Evolutionary conservation across 2,888 invertebrate genomes (phyloP), one percentile per base, ranked within the genome.

Genomic region (Lutraria lutraria): DNA sequence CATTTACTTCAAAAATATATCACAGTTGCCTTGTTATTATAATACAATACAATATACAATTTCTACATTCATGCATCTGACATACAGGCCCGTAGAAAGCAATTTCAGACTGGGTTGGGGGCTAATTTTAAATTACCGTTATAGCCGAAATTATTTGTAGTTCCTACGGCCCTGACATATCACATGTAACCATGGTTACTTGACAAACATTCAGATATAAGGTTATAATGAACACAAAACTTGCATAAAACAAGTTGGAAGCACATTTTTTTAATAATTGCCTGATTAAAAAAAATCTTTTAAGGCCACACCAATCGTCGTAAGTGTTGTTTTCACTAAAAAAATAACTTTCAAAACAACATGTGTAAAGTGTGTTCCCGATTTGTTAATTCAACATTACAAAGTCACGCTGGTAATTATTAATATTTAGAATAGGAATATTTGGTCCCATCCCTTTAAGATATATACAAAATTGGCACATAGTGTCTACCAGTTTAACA

Each of bases 1-100:
- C 16, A 76, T 34, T 34, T 34, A 76, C 76, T 76, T 34, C 76
- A 76, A 31, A 76, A 76, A 31, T 31, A 19, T 81, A 81, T 81
- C 81, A 81, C 81, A 81, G 81, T 81, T 54, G 53, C 25, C 53
- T 81, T 53, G 34, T 81, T 16, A 52, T n/a, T 81, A 81, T 81
- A 34, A 52, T 81, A 54, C 81, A 81, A 25, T 81, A 81, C 53
- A 81, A 25, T 52, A 19, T 53, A 52, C 43, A 80, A 79, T 80
- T n/a, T 52, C 53, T 52, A 80, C 80, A 43, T 12, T 43, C 34
- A 80, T 43, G n/a, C 53, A 21, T n/a, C 19, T 52, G 12, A 43
- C 81, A 53, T 53, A 81, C 13, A 1, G 1, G 21, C 21, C 16
- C 16, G n/a, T n/a, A n/a, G n/a, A n/a, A n/a, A n/a, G n/a, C n/a